These are phyloP conservation scores for Peromyscus leucopus DNA, from an alignment of 2,113 vertebrate species.

Conservation along the genomic window DNA sequence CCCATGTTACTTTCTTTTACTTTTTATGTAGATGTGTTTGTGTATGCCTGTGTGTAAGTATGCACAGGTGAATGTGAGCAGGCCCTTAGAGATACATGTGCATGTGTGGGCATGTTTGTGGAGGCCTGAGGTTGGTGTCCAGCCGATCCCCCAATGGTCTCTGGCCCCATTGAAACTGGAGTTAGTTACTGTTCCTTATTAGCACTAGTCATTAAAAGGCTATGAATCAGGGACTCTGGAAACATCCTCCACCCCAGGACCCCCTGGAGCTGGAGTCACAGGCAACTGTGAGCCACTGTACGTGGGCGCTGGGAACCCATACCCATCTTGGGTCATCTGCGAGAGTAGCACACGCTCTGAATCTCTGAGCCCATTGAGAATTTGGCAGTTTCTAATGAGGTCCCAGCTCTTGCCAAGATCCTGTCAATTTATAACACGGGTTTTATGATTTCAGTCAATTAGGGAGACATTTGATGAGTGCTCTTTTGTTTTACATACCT, in stretches of 20 bases:
- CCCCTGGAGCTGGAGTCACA: background rate
- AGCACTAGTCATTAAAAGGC: background rate
- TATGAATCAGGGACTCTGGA: background rate
- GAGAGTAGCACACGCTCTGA: too few species aligned
- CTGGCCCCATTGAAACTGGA: background rate
- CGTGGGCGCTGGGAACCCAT: background rate
- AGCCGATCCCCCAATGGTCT: background rate
- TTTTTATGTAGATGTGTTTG: background rate
- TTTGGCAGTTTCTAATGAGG: background rate
- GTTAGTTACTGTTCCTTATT: background rate
- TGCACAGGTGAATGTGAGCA: background rate
- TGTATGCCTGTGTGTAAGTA: background rate
- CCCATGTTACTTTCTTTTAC: background rate
- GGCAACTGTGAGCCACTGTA: background rate
- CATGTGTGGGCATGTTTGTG: background rate
- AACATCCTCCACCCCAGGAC: background rate
- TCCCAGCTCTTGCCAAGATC: background rate
- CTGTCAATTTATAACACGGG: background rate
- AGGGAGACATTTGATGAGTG: background rate
- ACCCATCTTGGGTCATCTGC: background rate
- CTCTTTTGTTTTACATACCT: constrained; percentile 3
- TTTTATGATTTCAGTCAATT: background rate
- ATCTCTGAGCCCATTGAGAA: background rate
- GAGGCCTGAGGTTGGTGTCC: background rate
- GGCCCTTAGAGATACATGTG: background rate